Base-by-base conservation (phyloP, 2,797 vertebrate genomes). In the Sebastes kiyomatsui region DNA sequence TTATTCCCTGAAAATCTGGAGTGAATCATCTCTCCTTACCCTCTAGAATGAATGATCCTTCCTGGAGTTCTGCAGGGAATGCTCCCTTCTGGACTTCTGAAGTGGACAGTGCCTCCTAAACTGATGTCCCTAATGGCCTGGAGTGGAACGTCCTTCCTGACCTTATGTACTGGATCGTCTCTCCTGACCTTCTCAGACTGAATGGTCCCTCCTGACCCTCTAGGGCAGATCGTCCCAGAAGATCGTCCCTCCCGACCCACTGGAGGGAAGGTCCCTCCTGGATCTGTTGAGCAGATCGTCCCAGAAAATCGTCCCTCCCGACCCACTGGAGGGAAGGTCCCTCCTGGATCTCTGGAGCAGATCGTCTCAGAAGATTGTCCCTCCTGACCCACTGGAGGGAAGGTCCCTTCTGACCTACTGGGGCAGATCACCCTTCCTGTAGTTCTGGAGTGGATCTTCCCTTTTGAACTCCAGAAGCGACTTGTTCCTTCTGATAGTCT, bases 111-210 rank as follows among this genome's bases (percentile, higher is more conserved):
- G 7, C 46, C 16, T 49, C 18, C 18, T 49, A 20, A 49, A 18
- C 16, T 7, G 35, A 38, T 38, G 35, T 14, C 38, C 14, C 38
- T 42, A 3, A 49, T 49, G 18, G 18, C 18, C 18, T 49, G 18
- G 7, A 49, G 46, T 18, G 18, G 46, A 49, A 49, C 7, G 7
- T 49, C 18, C 46, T 49, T 49, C 46, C 46, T 49, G 46, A 49
- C 46, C 46, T 49, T 8, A 38, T 38, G 35, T 13, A 13, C 35
- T 38, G 35, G 35, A 38, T 38, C 0, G 1, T 61, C 30, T 22
- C 20, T 68, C 79, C 67, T 46, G 42, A 65, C 25, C 56, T 79
- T 82, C 46, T 12, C 46, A 49, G 54, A 56, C 16, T 42, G 38
- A 42, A 42, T 14, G 38, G 38, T 42, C 38, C 13, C 38, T 42